phyloP scores from a whole-genome alignment of 1,140 invertebrate species.

The Mamestra configurata region DNA sequence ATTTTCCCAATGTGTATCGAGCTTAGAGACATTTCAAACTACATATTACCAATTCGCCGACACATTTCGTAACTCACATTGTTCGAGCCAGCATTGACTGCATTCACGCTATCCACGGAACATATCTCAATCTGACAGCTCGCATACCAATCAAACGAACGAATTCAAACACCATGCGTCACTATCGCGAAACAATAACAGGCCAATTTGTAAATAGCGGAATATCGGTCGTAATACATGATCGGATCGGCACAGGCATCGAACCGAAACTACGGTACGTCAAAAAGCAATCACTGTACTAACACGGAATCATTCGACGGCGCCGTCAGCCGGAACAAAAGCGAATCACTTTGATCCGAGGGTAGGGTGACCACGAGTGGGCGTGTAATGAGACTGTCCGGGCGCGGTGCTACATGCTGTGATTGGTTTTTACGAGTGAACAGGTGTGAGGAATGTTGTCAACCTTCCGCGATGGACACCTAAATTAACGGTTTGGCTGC shows the following conservation, averaged over 20 bases:
- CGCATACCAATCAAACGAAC: constrained; percentile 32
- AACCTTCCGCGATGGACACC: neutral
- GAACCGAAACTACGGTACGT: constrained; percentile 69
- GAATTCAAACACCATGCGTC: constrained; percentile 15
- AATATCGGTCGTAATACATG: constrained; percentile 47
- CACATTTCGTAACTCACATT: neutral
- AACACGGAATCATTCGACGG: constrained; percentile 74
- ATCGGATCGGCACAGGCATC: constrained; percentile 57
- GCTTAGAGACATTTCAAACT: neutral
- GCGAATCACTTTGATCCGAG: constrained; percentile 78
- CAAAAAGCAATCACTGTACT: constrained; percentile 79
- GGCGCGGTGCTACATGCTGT: neutral
- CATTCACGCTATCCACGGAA: neutral
- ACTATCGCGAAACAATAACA: constrained; percentile 49
- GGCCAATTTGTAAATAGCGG: constrained; percentile 53
- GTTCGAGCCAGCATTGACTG: neutral
- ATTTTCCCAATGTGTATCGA: too few species aligned
- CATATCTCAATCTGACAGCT: constrained; percentile 7
- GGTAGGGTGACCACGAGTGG: constrained; percentile 40
- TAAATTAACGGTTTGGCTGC: neutral
- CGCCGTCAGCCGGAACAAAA: constrained; percentile 77
- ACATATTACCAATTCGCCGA: neutral
- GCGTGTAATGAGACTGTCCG: constrained; percentile 39
- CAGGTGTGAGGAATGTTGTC: constrained; percentile 14
- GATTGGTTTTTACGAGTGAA: constrained; percentile 40